Base-by-base conservation (phyloP, 2,888 invertebrate genomes). In the Drosophila incognita region DNA sequence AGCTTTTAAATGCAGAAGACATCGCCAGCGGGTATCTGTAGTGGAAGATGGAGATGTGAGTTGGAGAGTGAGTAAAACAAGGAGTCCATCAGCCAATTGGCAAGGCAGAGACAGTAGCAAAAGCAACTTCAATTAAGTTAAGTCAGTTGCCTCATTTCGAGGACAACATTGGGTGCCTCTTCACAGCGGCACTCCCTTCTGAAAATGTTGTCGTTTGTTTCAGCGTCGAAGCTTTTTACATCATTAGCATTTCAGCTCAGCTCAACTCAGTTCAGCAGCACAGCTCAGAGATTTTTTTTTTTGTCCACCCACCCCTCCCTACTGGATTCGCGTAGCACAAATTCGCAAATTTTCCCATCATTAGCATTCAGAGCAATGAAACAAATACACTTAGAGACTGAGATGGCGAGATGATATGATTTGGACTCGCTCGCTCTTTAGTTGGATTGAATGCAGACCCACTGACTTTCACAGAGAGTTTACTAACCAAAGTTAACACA, bases 331-430 rank as follows among this genome's bases (percentile, higher is more conserved):
- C 60, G 71, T 87, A 82, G 70, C 80, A 78, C 78, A 84, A 86
- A 89, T 87, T 87, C 90, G 81, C 87, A 87, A 87, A 87, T 87
- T 87, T 90, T 87, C 90, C 90, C 87, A 87, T 87, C 87, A 87
- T 87, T 90, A 87, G 90, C 90, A 90, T 87, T 88, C 87, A 88
- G 84, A 80, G 89, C 87, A 90, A 87, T 87, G 90, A 87, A 88
- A 90, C 87, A 87, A 87, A 87, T 87, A 90, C 87, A 88, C 87
- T 87, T 87, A 81, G 75, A 72, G 76, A 63, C 53, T n/a, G 71
- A 68, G 73, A 72, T 71, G 82, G 69, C 40, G 62, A 61, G 63
- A 69, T 68, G 68, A 71, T 68, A 69, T 69, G 46, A 10, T 46
- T 31, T 35, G 46, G 36, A 61, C 63, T 65, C 46, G 15, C 49